Evolutionary conservation across 1,140 invertebrate species (phyloP), one percentile per base, ranked within the genome.

Genomic region (Danaus melanippus): DNA sequence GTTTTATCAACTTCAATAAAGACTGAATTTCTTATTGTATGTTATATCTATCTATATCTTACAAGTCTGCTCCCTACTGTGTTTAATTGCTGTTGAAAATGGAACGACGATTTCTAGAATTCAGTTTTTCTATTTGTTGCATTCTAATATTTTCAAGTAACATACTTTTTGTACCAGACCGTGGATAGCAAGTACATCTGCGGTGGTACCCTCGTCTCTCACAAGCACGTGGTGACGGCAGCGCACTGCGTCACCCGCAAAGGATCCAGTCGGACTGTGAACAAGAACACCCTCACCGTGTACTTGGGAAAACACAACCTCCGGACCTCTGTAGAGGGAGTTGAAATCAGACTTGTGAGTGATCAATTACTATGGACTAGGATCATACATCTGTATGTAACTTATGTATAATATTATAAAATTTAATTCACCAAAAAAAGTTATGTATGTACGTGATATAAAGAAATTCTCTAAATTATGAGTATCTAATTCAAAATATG

Each of bases 161-260:
- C 21, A 7, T 32, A 32, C 6, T 32, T 5, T 32, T 47, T 42
- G 1, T 72, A 71, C 5, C 75, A 87, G 86, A 79, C 74, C 0
- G 77, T 86, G 6, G 83, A 87, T 62, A 82, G 73, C 59, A 87
- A 87, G 44, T 92, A 92, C 63, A 86, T 87, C 15, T 97, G 95
- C 71, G 95, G 95, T 0, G 95, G 94, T 0, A 95, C 94, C 0
- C 83, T 97, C 48, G 91, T 97, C 8, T 90, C 91, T 0, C 83
- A 89, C 1, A 76, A 87, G 39, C 94, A 94, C 87, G 89, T 96
- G 0, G 79, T 97, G 40, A 96, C 95, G 0, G 95, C 95, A 0
- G 95, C 94, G 0, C 95, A 96, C 74, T 97, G 95, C 76, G 90
- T 92, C 12, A 89, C 88, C 0, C 70, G 76, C 46, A 83, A 79